Conservation (phyloP, 2,113 vertebrate genomes). For the Synodontis membranacea region DNA sequence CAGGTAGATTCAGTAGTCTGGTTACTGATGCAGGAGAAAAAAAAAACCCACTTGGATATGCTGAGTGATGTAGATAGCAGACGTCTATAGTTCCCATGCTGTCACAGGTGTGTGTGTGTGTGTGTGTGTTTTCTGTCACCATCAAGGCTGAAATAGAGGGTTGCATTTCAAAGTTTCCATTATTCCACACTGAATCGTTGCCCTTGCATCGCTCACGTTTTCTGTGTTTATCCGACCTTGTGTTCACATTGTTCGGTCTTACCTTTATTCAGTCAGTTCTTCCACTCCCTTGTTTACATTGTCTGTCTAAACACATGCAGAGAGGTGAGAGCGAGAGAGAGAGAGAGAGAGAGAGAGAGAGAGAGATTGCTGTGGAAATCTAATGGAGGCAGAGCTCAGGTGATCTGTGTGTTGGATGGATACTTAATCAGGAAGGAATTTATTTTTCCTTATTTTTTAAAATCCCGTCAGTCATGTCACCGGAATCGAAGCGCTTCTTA, state of each 20-base stretch:
- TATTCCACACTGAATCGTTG: slow-evolving; percentile 26
- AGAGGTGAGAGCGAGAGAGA: not conserved
- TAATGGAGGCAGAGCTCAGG: slow-evolving; percentile 12
- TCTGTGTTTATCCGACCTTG: not conserved
- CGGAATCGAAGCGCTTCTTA: not conserved
- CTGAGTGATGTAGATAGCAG: not conserved
- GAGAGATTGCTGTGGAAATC: slow-evolving; percentile 38
- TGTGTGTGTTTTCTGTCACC: not conserved
- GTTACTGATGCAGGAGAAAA: not conserved
- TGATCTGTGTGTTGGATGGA: not conserved
- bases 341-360: not conserved
- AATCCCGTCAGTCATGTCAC: not conserved
- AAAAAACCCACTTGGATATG: not conserved
- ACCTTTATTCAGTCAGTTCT: slow-evolving; percentile 9
- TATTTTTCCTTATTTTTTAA: not conserved
- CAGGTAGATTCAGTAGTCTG: not conserved
- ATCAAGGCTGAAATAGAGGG: slow-evolving; percentile 17
- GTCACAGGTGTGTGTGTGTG: not conserved
- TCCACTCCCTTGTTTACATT: slow-evolving; percentile 14
- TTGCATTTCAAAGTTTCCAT: slow-evolving; percentile 42
- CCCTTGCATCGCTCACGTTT: slow-evolving; percentile 28
- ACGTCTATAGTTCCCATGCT: not conserved
- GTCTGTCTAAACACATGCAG: not conserved
- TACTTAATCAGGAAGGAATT: not conserved
- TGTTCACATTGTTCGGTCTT: slow-evolving; percentile 37